phyloP scores from a whole-genome alignment of 1,140 invertebrate genomes.

The Drosophila bocqueti region DNA sequence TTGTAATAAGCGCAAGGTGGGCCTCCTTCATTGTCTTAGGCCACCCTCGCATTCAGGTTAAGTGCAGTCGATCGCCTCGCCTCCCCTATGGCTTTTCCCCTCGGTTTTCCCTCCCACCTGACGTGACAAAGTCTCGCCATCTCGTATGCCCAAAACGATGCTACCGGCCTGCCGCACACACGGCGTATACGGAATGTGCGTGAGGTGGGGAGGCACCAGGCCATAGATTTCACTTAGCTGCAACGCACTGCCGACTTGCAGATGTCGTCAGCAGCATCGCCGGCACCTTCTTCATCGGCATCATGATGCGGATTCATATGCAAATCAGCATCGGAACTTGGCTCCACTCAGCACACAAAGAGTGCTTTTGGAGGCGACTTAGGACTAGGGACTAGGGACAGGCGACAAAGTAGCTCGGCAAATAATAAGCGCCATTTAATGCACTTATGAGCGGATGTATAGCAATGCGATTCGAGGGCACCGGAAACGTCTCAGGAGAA shows the following conservation, averaged over 20 bases:
- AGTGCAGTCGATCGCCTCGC: conserved; percentile 38
- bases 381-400: conserved; percentile 2
- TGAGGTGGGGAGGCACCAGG: conserved; percentile 16
- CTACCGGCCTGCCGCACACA: conserved; percentile 53
- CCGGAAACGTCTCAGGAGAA: background rate
- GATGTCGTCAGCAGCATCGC: conserved; percentile 59
- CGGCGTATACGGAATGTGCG: conserved; percentile 55
- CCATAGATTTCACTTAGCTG: conserved; percentile 77
- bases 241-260: conserved; percentile 47
- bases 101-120: conserved; percentile 43
- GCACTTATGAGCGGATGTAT: conserved; percentile 20
- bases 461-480: conserved; percentile 6
- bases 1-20: conserved; percentile 14
- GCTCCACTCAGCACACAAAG: conserved; percentile 16
- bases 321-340: conserved; percentile 70
- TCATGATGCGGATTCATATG: conserved; percentile 79
- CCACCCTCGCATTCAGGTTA: conserved; percentile 8
- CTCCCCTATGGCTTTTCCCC: background rate
- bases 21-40: conserved; percentile 15
- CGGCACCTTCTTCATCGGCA: conserved; percentile 48
- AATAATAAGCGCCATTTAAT: conserved; percentile 45
- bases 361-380: conserved; percentile 21
- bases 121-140: conserved; percentile 54
- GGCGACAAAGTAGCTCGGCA: conserved; percentile 47
- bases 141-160: conserved; percentile 49